Evolutionary conservation across 2,113 vertebrate genomes (phyloP).

Genomic region (Hemiprocne comata): DNA sequence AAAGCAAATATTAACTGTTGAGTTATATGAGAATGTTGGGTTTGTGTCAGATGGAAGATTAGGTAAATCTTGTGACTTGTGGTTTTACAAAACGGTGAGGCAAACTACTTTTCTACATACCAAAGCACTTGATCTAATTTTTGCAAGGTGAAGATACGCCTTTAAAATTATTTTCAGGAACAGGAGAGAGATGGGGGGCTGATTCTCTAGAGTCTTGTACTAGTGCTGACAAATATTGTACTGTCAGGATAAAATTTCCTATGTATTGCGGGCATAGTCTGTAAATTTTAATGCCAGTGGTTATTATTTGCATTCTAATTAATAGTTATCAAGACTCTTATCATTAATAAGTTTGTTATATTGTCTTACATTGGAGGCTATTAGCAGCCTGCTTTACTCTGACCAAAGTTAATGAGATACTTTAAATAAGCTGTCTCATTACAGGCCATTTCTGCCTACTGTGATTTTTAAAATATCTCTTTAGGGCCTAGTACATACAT

Average conservation of each 20-base stretch:
- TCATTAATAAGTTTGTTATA: background rate
- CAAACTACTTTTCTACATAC: background rate
- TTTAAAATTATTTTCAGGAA: background rate
- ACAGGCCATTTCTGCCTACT: background rate
- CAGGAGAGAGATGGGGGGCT: background rate
- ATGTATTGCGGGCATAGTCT: background rate
- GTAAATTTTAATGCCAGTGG: background rate
- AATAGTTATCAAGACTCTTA: background rate
- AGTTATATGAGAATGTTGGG: background rate
- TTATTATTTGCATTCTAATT: background rate
- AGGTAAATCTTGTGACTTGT: background rate
- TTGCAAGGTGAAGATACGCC: background rate
- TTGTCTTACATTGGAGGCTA: background rate
- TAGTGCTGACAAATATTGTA: background rate
- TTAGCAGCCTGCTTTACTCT: background rate
- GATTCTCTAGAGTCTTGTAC: background rate
- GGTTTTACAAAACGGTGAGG: background rate
- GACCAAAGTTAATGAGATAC: background rate
- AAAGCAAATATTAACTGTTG: constrained; percentile 40
- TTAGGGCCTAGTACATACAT: too few relatives aligned
- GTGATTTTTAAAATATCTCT: background rate
- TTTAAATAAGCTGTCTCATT: background rate
- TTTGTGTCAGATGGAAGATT: background rate
- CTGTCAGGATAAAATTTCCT: background rate
- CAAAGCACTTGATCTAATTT: background rate